Base-by-base conservation (phyloP, 2,113 vertebrate species). In the Macrotis lagotis region DNA sequence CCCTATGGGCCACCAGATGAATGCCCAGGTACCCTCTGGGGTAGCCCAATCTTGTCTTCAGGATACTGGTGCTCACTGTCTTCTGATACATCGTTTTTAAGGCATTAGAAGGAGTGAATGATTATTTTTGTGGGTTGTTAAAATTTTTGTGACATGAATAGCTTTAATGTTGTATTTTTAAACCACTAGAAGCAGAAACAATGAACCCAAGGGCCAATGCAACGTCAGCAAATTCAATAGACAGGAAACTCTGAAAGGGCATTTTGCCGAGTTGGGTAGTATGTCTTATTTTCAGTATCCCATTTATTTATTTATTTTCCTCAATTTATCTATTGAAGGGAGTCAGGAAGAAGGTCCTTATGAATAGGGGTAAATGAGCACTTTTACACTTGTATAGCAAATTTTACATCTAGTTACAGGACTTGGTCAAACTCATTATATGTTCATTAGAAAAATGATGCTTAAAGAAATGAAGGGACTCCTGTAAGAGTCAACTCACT, bases 111-210 rank as follows among this genome's bases (percentile, higher is more conserved):
- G 90, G 26, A 22, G 48, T 49, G 90, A 53, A 28, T 48, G 25
- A 90, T 51, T 92, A n/a, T 66, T 96, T 96, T 92, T 91, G 55
- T 50, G 48, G 50, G 7, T 28, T 50, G 12, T 52, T 2, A 83
- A 83, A 44, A 83, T 83, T 83, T 83, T 83, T 83, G n/a, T 83
- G 66, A 44, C 66, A 28, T 44, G 25, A 55, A 47, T 74, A 24
- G 49, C 1, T 48, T 92, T 93, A 90, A 50, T 90, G 52, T 50
- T 51, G 3, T 19, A 89, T 89, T n/a, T 94, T 31, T 3, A 95
- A 95, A 88, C 74, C 14, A 25, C 28, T 47, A 94, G 53, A 50
- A 89, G 88, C 16, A 95, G 93, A 83, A 94, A 44, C 91, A 74
- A 88, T 48, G n/a, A 91, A 52, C 37, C 8, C 0, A 92, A 59